Evolutionary conservation across 2,797 vertebrate genomes (phyloP).

Genomic region (Tokudaia muenninki): DNA sequence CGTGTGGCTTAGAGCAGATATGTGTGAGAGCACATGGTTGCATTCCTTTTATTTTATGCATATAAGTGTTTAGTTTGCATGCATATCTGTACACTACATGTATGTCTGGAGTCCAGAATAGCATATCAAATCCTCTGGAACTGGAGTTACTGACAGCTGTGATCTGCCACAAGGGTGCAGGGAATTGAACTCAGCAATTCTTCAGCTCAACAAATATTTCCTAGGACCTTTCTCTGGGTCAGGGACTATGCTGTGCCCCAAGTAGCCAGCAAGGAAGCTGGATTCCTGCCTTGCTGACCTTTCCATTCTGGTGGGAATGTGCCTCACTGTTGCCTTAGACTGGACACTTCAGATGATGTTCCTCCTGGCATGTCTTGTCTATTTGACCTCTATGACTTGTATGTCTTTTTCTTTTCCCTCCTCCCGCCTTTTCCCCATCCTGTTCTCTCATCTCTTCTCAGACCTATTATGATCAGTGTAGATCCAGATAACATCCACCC

Average conservation of each 20-base stretch:
- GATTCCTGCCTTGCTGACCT: not conserved
- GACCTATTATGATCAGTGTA: not conserved
- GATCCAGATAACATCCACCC: not conserved
- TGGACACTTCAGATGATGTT: not conserved
- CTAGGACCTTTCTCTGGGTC: not conserved
- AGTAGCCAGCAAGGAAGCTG: too few species aligned
- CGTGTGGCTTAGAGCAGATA: not conserved
- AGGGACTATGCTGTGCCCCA: not conserved
- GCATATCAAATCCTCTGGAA: not conserved
- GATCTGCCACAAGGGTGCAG: not conserved
- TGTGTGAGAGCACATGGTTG: not conserved
- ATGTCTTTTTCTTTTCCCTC: not conserved
- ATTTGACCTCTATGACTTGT: not conserved
- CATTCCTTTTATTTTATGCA: not conserved
- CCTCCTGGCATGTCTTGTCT: not conserved
- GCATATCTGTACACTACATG: not conserved
- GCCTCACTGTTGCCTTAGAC: not conserved
- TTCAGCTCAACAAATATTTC: not conserved
- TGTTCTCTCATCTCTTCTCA: not conserved
- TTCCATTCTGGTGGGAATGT: not conserved
- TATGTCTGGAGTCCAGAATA: not conserved
- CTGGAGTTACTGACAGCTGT: not conserved
- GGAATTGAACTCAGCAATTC: not conserved
- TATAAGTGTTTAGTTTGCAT: not conserved
- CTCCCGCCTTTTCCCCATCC: fast-evolving